Conservation (phyloP, 53 echinoderm and acorn worm species). For the Actinopyga echinites region DNA sequence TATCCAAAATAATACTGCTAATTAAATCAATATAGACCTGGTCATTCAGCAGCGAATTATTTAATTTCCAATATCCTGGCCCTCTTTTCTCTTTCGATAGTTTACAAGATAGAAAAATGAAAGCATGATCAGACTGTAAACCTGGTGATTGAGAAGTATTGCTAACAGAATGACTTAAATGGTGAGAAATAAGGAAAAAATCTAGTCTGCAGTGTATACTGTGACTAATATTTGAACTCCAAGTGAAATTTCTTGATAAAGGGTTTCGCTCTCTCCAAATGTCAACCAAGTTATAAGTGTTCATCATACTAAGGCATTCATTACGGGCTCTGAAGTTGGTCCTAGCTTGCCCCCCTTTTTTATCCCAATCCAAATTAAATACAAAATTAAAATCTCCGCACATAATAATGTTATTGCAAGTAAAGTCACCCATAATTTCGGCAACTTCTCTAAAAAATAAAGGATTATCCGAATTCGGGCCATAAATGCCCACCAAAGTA, state of each 20-base stretch:
- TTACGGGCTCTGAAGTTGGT: too few relatives aligned
- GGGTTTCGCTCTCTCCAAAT: conserved; percentile 25
- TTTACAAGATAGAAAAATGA: not conserved
- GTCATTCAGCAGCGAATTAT: too few relatives aligned
- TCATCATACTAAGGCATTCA: too few relatives aligned
- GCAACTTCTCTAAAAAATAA: not conserved
- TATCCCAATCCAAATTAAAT: conserved; percentile 2
- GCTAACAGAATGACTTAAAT: not conserved
- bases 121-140: conserved; percentile 21
- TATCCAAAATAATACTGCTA: too few relatives aligned
- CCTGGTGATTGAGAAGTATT: not conserved
- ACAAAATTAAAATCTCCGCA: conserved; percentile 19
- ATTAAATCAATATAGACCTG: too few relatives aligned
- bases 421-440: too few relatives aligned
- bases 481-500: not conserved
- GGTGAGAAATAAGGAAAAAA: conserved; percentile 8
- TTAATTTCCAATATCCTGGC: conserved; percentile 26
- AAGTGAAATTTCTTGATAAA: not conserved
- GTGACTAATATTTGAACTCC: not conserved
- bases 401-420: not conserved
- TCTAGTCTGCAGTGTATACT: conserved; percentile 2
- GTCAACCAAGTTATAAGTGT: not conserved
- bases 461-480: not conserved
- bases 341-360: not conserved
- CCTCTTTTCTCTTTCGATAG: not conserved